Evolutionary conservation across 2,797 vertebrate species (phyloP).

Genomic region (Melanotaenia nigrans): DNA sequence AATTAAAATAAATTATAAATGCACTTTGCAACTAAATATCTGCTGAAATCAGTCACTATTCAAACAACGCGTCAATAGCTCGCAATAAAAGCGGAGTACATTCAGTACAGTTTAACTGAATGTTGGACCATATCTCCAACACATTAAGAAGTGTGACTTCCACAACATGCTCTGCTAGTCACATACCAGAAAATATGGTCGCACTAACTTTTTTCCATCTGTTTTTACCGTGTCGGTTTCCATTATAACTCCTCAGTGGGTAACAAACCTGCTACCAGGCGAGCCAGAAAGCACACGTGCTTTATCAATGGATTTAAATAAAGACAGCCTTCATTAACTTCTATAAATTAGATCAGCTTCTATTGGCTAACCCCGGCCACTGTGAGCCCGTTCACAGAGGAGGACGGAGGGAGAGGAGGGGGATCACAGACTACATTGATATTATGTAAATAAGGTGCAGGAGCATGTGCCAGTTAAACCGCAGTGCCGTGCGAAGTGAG

Average conservation of each 20-base stretch:
- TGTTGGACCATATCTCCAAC: slow-evolving; percentile 43
- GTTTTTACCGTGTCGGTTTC: slow-evolving; percentile 42
- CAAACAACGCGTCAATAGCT: background rate
- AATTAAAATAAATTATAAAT: too few relatives aligned
- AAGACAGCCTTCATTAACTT: background rate
- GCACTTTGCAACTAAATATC: too few relatives aligned
- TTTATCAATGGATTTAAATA: slow-evolving; percentile 7
- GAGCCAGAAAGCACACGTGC: slow-evolving; percentile 24
- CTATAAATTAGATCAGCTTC: slow-evolving; percentile 1
- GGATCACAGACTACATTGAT: slow-evolving; percentile 69
- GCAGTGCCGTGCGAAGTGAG: slow-evolving; percentile 78
- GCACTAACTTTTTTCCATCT: slow-evolving; percentile 43
- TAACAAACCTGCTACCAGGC: slow-evolving; percentile 30
- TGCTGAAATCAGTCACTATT: too few relatives aligned
- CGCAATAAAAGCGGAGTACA: background rate
- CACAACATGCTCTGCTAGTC: slow-evolving; percentile 47
- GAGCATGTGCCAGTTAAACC: slow-evolving; percentile 78
- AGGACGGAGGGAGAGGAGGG: slow-evolving; percentile 3
- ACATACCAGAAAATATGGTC: slow-evolving; percentile 31
- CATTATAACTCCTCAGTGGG: slow-evolving; percentile 39
- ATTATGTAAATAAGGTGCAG: slow-evolving; percentile 83
- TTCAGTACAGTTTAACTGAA: slow-evolving; percentile 18
- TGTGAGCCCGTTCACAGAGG: slow-evolving; percentile 39
- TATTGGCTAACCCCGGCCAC: slow-evolving; percentile 18
- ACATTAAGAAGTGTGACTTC: slow-evolving; percentile 54